phyloP scores from a whole-genome alignment of 2,888 invertebrate genomes.

The Corbicula japonica region DNA sequence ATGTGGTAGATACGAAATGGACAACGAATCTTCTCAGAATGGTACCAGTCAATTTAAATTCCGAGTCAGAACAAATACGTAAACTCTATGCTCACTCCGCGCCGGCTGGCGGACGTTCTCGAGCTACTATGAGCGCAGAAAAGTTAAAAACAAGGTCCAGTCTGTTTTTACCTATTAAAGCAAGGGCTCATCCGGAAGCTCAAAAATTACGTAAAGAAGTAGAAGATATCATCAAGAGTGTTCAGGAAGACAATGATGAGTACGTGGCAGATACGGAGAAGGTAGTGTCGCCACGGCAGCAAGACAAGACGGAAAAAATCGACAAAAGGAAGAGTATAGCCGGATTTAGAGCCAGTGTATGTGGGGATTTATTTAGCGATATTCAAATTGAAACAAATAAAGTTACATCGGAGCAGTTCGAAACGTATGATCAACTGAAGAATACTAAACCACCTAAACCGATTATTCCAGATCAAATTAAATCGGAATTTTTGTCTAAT shows the following conservation, averaged over 20 bases:
- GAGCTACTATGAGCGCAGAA: constrained; percentile 61
- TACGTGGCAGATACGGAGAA: constrained; percentile 60
- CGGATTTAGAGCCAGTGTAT: constrained; percentile 34
- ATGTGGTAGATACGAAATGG: constrained; percentile 75
- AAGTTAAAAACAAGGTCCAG: constrained; percentile 75
- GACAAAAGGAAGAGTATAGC: constrained; percentile 43
- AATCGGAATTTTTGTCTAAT: constrained; percentile 71
- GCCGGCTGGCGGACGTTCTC: constrained; percentile 72
- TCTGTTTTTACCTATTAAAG: constrained; percentile 78
- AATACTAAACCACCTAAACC: constrained; percentile 72
- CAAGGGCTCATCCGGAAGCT: constrained; percentile 77
- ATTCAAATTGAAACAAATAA: background rate
- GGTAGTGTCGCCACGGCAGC: background rate
- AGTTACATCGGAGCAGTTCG: constrained; percentile 64
- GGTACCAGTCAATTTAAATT: constrained; percentile 74
- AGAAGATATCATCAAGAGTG: constrained; percentile 76
- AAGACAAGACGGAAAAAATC: constrained; percentile 16
- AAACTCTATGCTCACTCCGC: constrained; percentile 78
- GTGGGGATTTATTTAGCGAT: background rate
- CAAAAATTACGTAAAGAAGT: constrained; percentile 79
- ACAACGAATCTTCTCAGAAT: constrained; percentile 64
- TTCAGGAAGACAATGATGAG: constrained; percentile 76
- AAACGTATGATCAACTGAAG: constrained; percentile 72
- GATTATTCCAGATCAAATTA: constrained; percentile 67
- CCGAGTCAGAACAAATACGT: constrained; percentile 78